Evolutionary conservation across 2,888 invertebrate genomes (phyloP).

Genomic region (Dendrolimus pini): DNA sequence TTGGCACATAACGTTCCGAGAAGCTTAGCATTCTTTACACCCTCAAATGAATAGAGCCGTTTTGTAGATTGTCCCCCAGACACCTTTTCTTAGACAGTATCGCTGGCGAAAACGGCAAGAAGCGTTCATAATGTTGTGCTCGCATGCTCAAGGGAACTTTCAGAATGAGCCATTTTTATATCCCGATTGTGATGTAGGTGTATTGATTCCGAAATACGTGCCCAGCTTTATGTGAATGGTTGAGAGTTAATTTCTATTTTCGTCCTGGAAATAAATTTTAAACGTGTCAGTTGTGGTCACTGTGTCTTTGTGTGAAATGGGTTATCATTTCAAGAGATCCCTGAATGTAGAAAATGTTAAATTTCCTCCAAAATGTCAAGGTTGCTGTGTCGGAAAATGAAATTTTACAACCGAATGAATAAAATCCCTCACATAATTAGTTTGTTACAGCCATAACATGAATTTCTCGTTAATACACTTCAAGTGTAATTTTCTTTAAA

Average conservation of each 20-base stretch:
- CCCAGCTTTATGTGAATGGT: constrained; percentile 27
- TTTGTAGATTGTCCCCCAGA: constrained; percentile 1
- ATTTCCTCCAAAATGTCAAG: not conserved
- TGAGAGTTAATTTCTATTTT: constrained; percentile 37
- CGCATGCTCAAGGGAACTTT: not conserved
- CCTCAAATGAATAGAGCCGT: constrained; percentile 9
- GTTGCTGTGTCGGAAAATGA: not conserved
- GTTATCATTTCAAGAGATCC: constrained; percentile 10
- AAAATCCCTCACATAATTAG: not conserved
- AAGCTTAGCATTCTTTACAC: not conserved
- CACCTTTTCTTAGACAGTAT: not conserved
- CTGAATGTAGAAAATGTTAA: constrained; percentile 10
- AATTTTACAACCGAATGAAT: not conserved
- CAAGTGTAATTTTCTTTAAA: no score
- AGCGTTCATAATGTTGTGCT: not conserved
- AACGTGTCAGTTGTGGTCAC: constrained; percentile 30
- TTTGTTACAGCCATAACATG: not conserved
- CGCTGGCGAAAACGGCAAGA: not conserved
- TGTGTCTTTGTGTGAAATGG: constrained; percentile 21
- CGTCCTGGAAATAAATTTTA: constrained; percentile 23
- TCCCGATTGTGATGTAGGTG: constrained; percentile 13
- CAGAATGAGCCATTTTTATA: constrained; percentile 12
- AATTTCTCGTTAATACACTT: no score
- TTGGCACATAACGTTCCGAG: not conserved
- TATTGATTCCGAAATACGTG: constrained; percentile 40